Evolutionary conservation across 2,888 invertebrate genomes (phyloP), one percentile per base, ranked within the genome.

Genomic region (Eristalis intricaria): DNA sequence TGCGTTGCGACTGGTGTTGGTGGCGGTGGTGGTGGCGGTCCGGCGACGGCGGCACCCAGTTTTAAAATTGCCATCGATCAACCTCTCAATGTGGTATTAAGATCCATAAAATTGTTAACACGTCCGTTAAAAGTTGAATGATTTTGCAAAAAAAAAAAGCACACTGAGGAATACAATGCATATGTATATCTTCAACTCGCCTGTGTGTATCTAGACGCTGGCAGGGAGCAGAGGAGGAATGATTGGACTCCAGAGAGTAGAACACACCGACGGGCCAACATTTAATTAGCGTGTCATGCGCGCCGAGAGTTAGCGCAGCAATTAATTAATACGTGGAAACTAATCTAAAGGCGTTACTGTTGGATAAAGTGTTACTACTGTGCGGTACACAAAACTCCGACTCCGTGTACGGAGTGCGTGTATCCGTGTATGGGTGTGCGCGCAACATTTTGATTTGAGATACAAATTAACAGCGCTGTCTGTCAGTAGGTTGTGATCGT

Each of bases 51-150:
- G 61, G 86, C 86, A 83, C 86, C 86, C 78, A 79, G 78, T 86
- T 86, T 86, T 66, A 66, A 83, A 86, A 86, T 83, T 86, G 75
- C 83, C 86, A 86, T 86, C 86, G 83, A 86, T 86, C 86, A 86
- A 86, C 78, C 70, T 82, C 86, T 78, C 65, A 86, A 79, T 86
- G 83, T 83, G 29, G 86, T 74, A 86, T 86, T 86, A 78, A 86
- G 74, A 86, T 79, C 78, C 86, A 86, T 86, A 86, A 86, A 83
- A 86, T 86, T 86, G 86, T 86, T 86, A 86, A 86, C 86, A 86
- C 86, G 78, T 86, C 78, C 83, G 83, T 83, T 86, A 83, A 86
- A 86, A 50, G 86, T 78, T 83, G 83, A 83, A 60, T 83, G 83
- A 83, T 83, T 75, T 86, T 78, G 86, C 82, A 82, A 77, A 86